Evolutionary conservation across 2,888 invertebrate species (phyloP).

Genomic region (Neoitamus cyanurus): DNA sequence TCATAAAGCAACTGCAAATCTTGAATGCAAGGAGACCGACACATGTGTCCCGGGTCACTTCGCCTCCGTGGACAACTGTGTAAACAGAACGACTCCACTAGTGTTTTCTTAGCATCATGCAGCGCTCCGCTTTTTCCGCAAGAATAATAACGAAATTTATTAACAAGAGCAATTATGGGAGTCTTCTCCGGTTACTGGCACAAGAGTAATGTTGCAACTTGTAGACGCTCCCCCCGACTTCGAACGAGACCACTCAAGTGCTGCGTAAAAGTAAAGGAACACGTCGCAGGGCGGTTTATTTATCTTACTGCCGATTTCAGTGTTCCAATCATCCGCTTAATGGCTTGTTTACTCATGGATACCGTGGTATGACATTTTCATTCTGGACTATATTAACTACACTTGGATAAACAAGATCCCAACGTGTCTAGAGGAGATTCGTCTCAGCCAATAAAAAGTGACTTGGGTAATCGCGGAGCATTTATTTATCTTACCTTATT

Average conservation of each 20-base stretch:
- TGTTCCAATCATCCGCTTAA: background rate
- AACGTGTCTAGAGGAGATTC: background rate
- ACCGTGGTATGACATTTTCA: background rate
- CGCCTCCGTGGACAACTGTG: slow-evolving; percentile 8
- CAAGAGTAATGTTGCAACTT: background rate
- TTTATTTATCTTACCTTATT: background rate
- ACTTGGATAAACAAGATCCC: background rate
- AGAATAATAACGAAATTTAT: slow-evolving; percentile 9
- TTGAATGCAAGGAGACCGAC: background rate
- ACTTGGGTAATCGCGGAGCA: background rate
- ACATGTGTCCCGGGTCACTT: background rate
- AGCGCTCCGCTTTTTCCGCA: background rate
- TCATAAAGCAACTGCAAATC: background rate
- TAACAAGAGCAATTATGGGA: background rate
- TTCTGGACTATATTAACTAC: background rate
- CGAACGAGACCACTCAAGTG: background rate
- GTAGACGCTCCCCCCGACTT: background rate
- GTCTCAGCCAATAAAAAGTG: background rate
- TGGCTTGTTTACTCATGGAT: background rate
- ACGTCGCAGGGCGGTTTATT: background rate
- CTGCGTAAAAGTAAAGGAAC: background rate
- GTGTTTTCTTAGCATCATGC: background rate
- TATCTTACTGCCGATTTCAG: background rate
- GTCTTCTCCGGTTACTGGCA: background rate
- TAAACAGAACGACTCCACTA: background rate